These are phyloP conservation scores for Hyposmocoma kahamanoa DNA, from an alignment of 1,140 invertebrate genomes.

Conservation along the genomic window DNA sequence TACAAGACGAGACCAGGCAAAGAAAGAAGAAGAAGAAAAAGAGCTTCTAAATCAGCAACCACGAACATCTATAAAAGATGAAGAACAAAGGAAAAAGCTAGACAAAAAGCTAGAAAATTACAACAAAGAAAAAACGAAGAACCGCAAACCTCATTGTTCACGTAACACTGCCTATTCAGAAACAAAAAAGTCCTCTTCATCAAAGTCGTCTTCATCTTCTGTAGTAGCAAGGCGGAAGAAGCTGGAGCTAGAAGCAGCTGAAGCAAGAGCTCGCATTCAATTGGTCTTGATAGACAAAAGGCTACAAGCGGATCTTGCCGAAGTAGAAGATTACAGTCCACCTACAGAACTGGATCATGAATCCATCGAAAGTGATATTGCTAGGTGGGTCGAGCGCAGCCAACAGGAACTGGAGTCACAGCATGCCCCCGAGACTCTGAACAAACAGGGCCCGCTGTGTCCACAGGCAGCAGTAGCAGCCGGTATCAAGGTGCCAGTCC, in stretches of 20 bases:
- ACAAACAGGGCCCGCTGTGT: not conserved
- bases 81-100: too few relatives aligned
- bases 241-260: not conserved
- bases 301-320: not conserved
- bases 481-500: not conserved
- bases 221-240: not conserved
- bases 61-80: too few relatives aligned
- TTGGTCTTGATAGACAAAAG: not conserved
- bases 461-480: not conserved
- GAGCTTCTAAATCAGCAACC: too few relatives aligned
- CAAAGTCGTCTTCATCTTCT: too few relatives aligned
- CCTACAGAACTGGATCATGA: not conserved
- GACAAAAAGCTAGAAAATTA: too few relatives aligned
- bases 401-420: slow-evolving; percentile 5
- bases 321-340: too few relatives aligned
- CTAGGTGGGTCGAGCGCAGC: slow-evolving; percentile 4
- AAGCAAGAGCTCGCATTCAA: not conserved
- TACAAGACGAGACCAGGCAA: too few relatives aligned
- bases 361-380: not conserved
- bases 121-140: too few relatives aligned
- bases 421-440: not conserved
- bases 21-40: slow-evolving; percentile 9
- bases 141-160: too few relatives aligned
- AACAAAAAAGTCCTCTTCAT: too few relatives aligned
- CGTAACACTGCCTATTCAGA: too few relatives aligned